phyloP scores from a whole-genome alignment of 2,797 vertebrate species.

The Garrulus glandarius region DNA sequence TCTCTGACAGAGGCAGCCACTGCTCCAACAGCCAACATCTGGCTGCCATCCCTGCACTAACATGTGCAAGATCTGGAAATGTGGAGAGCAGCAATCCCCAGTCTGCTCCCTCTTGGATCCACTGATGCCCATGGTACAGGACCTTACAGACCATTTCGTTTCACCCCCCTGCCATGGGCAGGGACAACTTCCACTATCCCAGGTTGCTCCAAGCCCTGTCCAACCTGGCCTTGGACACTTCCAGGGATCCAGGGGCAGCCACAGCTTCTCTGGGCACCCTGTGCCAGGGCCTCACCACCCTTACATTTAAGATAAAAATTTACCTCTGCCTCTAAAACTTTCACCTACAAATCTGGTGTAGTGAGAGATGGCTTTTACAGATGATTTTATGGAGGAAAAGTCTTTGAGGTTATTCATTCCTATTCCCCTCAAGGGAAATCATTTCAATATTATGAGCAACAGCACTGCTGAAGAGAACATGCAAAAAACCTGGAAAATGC shows the following conservation, averaged over 20 bases:
- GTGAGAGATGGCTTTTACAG: not conserved
- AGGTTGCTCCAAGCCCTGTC: not conserved
- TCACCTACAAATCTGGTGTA: accelerated
- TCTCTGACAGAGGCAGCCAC: not conserved
- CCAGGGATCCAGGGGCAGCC: not conserved
- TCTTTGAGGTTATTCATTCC: not conserved
- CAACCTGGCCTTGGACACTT: not conserved
- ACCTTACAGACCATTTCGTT: not conserved
- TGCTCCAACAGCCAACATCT: conserved; percentile 7
- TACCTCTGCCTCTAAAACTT: not conserved
- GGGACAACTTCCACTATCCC: not conserved
- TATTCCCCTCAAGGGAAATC: not conserved
- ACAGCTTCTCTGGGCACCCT: not conserved
- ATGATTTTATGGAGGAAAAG: not conserved
- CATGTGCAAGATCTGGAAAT: not conserved
- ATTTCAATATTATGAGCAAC: conserved; percentile 2
- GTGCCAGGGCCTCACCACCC: not conserved
- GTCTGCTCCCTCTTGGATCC: not conserved
- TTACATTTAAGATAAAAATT: not conserved
- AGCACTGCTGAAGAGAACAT: not conserved
- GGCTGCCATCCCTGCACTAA: not conserved
- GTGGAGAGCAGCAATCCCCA: not conserved
- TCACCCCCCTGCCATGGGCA: not conserved
- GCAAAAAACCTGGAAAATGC: not conserved
- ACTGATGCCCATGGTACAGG: not conserved